Evolutionary conservation across 1,140 invertebrate genomes (phyloP).

Genomic region (Argopecten irradians): DNA sequence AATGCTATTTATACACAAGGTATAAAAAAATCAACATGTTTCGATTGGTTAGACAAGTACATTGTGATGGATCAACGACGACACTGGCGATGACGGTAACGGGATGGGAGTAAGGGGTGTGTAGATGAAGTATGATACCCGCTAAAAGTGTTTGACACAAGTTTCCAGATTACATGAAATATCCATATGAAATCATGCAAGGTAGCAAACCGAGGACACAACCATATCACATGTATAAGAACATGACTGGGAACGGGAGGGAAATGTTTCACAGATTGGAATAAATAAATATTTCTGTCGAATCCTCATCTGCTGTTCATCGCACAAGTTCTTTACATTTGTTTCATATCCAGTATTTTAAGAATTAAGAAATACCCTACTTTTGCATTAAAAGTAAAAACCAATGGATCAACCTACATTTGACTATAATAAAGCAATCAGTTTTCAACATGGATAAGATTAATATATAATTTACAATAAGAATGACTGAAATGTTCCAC

Average conservation of each 20-base stretch:
- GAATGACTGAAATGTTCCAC: background rate
- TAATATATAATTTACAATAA: background rate
- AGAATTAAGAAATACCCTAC: too few species aligned
- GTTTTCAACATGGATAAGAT: background rate
- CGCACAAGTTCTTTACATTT: too few species aligned
- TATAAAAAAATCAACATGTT: too few species aligned
- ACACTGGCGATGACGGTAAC: background rate
- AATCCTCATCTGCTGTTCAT: too few species aligned
- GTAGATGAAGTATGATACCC: background rate
- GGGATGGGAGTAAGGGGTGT: background rate
- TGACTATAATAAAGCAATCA: too few species aligned
- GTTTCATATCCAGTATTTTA: too few species aligned
- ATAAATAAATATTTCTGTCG: too few species aligned
- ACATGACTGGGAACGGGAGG: background rate
- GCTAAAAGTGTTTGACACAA: constrained; percentile 16
- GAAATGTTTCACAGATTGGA: background rate
- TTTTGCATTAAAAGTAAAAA: too few species aligned
- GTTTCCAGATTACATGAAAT: constrained; percentile 9
- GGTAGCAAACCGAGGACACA: background rate
- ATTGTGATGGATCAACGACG: background rate
- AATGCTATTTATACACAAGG: background rate
- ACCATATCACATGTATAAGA: background rate
- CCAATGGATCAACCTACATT: too few species aligned
- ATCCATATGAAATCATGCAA: background rate
- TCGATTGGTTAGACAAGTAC: background rate